Evolutionary conservation across 1,140 invertebrate species (phyloP).

Genomic region (Pogonognathellus flavescens): DNA sequence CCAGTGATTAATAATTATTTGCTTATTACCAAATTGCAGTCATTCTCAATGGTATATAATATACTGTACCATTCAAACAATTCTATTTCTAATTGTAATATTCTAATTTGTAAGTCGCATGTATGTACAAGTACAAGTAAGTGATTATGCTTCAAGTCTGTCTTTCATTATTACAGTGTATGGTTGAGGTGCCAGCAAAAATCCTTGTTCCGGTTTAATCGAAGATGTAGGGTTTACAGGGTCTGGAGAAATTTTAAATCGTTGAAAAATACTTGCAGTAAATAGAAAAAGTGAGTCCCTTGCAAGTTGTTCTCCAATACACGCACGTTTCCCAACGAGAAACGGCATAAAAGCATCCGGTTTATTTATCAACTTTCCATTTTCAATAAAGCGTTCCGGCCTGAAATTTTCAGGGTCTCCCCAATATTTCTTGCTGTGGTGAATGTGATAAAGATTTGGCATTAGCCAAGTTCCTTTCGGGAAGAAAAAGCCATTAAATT

Average conservation of each 20-base stretch:
- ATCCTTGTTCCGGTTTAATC: conserved; percentile 19
- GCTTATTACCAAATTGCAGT: no score
- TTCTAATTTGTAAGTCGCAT: no score
- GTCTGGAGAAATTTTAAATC: conserved; percentile 6
- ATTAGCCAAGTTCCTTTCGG: conserved; percentile 69
- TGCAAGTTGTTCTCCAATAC: conserved; percentile 39
- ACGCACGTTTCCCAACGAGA: conserved; percentile 27
- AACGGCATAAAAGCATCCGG: conserved; percentile 37
- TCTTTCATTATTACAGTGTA: conserved; percentile 18
- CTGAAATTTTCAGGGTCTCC: conserved; percentile 70
- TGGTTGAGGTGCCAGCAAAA: not conserved
- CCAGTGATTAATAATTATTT: no score
- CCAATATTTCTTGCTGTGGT: conserved; percentile 68
- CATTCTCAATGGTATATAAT: no score
- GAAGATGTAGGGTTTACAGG: conserved; percentile 23
- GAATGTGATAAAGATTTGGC: conserved; percentile 70
- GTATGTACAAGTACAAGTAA: no score
- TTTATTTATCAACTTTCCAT: not conserved
- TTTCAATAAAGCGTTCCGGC: conserved; percentile 71
- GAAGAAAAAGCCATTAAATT: conserved; percentile 68
- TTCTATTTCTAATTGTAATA: no score
- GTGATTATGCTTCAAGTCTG: no score
- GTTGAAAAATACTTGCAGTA: not conserved
- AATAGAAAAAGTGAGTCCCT: conserved; percentile 40
- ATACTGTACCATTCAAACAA: no score